Evolutionary conservation across 1,140 invertebrate species (phyloP).

Genomic region (Asbolus verrucosus): DNA sequence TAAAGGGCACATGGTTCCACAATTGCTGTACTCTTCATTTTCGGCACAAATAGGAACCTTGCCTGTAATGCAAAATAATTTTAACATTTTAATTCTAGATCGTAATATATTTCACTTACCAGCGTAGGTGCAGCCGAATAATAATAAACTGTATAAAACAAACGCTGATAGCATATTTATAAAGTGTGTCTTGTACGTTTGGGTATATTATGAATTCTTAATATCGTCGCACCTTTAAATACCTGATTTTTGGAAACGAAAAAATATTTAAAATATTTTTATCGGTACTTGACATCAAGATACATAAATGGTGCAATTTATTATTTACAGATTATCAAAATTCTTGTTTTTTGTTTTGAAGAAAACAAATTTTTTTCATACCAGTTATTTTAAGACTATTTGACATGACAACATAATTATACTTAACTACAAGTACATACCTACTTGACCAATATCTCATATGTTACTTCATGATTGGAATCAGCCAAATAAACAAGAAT

Average conservation of each 20-base stretch:
- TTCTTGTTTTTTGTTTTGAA: too few relatives aligned
- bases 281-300: background rate
- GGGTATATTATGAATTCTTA: background rate
- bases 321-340: too few relatives aligned
- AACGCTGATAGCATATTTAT: background rate
- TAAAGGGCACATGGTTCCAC: background rate
- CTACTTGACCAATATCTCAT: too few relatives aligned
- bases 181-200: background rate
- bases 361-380: too few relatives aligned
- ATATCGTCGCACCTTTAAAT: background rate
- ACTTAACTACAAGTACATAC: too few relatives aligned
- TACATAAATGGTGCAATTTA: too few relatives aligned
- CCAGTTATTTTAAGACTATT: too few relatives aligned
- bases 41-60: background rate
- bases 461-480: too few relatives aligned
- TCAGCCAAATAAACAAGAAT: too few relatives aligned
- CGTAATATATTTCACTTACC: background rate
- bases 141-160: background rate
- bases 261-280: background rate
- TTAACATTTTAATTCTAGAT: background rate
- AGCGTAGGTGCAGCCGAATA: background rate
- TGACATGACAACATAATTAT: too few relatives aligned
- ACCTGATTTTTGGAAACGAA: background rate
- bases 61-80: background rate
- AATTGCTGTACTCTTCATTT: background rate